Evolutionary conservation across 2,888 invertebrate genomes (phyloP).

Genomic region (Nymphalis polychloros): DNA sequence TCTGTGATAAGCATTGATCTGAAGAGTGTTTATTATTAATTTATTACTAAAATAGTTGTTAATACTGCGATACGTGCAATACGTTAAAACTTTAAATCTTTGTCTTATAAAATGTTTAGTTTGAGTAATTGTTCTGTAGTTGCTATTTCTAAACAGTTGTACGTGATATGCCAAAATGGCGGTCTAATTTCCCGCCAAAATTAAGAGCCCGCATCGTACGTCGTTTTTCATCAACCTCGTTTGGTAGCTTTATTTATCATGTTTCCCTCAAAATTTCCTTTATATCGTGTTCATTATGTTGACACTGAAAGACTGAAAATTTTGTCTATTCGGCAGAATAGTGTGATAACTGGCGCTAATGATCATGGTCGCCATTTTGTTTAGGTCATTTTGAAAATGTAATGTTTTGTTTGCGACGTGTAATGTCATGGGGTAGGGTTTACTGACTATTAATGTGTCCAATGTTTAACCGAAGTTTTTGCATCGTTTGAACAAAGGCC

Average conservation of each 20-base stretch:
- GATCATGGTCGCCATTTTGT: constrained; percentile 68
- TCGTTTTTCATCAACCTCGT: constrained; percentile 73
- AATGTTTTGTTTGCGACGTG: constrained; percentile 62
- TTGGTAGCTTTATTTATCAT: constrained; percentile 71
- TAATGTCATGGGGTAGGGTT: constrained; percentile 19
- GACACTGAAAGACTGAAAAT: constrained; percentile 77
- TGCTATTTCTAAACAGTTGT: constrained; percentile 28
- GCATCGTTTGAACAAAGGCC: constrained; percentile 10
- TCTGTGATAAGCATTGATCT: constrained; percentile 32
- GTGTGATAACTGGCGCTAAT: constrained; percentile 78
- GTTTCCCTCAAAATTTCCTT: constrained; percentile 72
- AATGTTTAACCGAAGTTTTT: constrained; percentile 22
- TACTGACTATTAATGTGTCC: constrained; percentile 23
- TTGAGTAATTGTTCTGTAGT: constrained; percentile 17
- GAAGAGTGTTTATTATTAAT: constrained; percentile 15
- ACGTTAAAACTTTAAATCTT: constrained; percentile 13
- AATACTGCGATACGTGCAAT: neutral
- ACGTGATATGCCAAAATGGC: constrained; percentile 53
- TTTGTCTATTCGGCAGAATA: constrained; percentile 80
- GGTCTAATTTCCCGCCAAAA: constrained; percentile 69
- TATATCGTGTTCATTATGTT: constrained; percentile 70
- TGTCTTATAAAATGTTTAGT: constrained; percentile 16
- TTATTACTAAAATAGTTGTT: constrained; percentile 2
- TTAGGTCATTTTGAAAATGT: constrained; percentile 65
- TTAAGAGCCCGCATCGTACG: constrained; percentile 65